Conservation (phyloP, 2,797 vertebrate species). For the Crocodylus rhombifer region DNA sequence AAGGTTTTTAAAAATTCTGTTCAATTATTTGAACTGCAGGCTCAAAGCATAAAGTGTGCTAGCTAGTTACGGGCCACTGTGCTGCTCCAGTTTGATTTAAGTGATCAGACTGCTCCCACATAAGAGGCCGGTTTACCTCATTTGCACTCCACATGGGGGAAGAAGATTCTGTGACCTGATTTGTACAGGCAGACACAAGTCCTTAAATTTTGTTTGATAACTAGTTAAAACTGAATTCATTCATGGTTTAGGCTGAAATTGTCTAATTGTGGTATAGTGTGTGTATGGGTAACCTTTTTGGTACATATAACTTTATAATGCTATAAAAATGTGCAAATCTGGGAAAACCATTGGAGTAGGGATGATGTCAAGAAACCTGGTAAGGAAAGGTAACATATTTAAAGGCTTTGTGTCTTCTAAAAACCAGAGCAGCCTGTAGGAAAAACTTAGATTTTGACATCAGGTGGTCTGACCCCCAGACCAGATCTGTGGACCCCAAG, state of each 20-base stretch:
- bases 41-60: accelerated
- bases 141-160: background rate
- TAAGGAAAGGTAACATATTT: too few relatives aligned
- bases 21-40: background rate
- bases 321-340: background rate
- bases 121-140: background rate
- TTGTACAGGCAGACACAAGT: too few relatives aligned
- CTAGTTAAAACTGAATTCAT: background rate
- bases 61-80: accelerated
- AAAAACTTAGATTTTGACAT: too few relatives aligned
- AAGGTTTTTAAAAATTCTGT: background rate
- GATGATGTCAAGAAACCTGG: too few relatives aligned
- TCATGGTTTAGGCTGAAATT: background rate
- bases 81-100: background rate
- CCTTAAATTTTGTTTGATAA: background rate
- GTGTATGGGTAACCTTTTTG: background rate
- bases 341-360: too few relatives aligned
- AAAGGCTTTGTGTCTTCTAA: too few relatives aligned
- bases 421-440: too few relatives aligned
- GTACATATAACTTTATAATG: background rate
- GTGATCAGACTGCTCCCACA: accelerated
- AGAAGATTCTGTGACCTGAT: background rate
- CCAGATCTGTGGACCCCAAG: too few relatives aligned
- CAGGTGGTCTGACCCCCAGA: too few relatives aligned
- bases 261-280: background rate